phyloP scores from a whole-genome alignment of 2,797 vertebrate genomes.

The Lagorchestes hirsutus region DNA sequence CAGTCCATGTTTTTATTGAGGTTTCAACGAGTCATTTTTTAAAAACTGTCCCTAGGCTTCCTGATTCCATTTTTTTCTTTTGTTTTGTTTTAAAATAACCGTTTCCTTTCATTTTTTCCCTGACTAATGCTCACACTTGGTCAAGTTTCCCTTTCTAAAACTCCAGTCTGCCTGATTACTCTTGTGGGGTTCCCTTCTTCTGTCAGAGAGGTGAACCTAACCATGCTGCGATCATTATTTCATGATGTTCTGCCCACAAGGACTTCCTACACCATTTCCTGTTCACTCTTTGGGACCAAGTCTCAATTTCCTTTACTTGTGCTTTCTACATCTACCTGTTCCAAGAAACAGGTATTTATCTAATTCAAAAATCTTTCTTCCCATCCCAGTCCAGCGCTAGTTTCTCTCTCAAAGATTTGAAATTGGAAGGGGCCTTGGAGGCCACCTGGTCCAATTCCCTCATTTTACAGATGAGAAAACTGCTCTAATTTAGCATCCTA shows the following conservation, averaged over 20 bases:
- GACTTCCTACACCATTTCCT: neutral
- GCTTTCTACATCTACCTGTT: neutral
- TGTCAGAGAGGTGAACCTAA: neutral
- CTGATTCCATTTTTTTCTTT: neutral
- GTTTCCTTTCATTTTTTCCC: constrained; percentile 11
- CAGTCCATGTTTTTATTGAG: neutral
- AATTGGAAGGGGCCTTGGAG: neutral
- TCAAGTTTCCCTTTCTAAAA: constrained; percentile 10
- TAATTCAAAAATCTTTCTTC: neutral
- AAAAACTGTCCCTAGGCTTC: neutral
- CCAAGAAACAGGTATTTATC: constrained; percentile 9
- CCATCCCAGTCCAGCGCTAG: neutral
- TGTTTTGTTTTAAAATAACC: constrained; percentile 7
- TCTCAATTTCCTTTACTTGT: neutral
- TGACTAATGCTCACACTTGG: constrained; percentile 1
- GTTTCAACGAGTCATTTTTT: neutral
- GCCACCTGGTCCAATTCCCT: neutral
- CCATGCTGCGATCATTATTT: neutral
- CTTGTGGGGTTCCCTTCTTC: neutral
- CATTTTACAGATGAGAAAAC: neutral
- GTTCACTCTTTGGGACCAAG: neutral
- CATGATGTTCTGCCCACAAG: neutral
- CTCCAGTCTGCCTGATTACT: neutral
- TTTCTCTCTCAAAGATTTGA: neutral
- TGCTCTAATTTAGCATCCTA: neutral